Base-by-base conservation (phyloP, 2,797 vertebrate genomes). In the Melanotaenia maccullochi region DNA sequence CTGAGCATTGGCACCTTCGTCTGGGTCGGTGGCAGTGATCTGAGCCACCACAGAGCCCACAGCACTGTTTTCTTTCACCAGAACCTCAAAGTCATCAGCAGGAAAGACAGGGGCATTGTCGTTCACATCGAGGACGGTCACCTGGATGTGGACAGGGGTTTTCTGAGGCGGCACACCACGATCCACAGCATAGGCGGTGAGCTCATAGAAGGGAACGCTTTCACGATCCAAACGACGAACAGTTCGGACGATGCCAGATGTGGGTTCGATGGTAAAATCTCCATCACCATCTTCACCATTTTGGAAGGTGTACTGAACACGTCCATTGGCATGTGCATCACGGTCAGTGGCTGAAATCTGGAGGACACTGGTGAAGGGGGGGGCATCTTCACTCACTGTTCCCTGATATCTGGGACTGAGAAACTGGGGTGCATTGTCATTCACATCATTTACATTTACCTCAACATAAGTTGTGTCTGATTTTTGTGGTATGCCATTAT, bases 401-500 rank as follows among this genome's bases (percentile, higher is more conserved):
- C 97, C 98, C 47, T 98, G 97, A 87, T 99, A 99, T 49, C 96
- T 95, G 33, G 96, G 95, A 81, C 95, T 97, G 66, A 98, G 92
- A n/a, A 99, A 99, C 85, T 97, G 96, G 0, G 98, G 98, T 0
- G 97, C 95, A 0, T 99, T 99, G 84, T 99, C 98, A 13, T 99
- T 99, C 25, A 99, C 97, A 0, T 99, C 98, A 1, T 97, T 98
- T 47, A 99, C 97, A 84, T 99, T 98, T 60, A 99, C 95, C 92
- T 99, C 98, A 25, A 99, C 97, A 0, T 99, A 99, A 0, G 98
- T 98, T 2, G 98, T 99, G 87, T 99, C 98, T 0, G 97, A 96
- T 92, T 99, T 99, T 90, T 99, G 98, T 13, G 98, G 98, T 65
- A 99, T 99, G 66, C 98, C 98, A 0, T 99, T 99, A 91, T 99